These are phyloP conservation scores for Phylloscopus trochiloides DNA, from an alignment of 2,113 vertebrate species.

Conservation along the genomic window DNA sequence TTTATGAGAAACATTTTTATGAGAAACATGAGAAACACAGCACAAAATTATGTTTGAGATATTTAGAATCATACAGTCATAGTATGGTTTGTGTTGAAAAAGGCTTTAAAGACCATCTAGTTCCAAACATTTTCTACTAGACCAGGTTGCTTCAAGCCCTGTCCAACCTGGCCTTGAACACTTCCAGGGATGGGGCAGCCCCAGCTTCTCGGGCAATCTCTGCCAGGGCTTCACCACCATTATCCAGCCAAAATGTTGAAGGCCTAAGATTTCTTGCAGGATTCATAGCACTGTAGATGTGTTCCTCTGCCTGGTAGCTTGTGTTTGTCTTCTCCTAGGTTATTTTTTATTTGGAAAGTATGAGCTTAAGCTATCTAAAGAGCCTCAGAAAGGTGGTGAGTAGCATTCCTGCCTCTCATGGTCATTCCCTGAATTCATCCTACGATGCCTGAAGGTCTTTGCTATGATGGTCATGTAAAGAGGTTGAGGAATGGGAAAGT, in stretches of 20 bases:
- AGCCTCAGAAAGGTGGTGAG: background rate
- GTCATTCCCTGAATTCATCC: background rate
- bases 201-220: background rate
- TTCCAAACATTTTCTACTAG: background rate
- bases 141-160: background rate
- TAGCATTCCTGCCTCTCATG: background rate
- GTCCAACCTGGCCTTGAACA: background rate
- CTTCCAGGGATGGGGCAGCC: background rate
- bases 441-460: background rate
- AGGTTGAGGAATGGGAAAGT: background rate
- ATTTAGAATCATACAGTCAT: background rate
- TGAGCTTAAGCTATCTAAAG: background rate
- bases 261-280: background rate
- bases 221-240: background rate
- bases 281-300: background rate
- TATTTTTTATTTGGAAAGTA: background rate
- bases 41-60: background rate
- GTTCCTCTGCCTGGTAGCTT: background rate
- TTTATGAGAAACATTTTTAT: background rate
- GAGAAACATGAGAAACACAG: background rate
- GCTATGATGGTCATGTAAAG: background rate
- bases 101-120: background rate
- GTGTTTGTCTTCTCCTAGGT: background rate
- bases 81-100: background rate
- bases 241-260: background rate